phyloP scores from a whole-genome alignment of 2,888 invertebrate genomes.

The Parnassius mnemosyne region DNA sequence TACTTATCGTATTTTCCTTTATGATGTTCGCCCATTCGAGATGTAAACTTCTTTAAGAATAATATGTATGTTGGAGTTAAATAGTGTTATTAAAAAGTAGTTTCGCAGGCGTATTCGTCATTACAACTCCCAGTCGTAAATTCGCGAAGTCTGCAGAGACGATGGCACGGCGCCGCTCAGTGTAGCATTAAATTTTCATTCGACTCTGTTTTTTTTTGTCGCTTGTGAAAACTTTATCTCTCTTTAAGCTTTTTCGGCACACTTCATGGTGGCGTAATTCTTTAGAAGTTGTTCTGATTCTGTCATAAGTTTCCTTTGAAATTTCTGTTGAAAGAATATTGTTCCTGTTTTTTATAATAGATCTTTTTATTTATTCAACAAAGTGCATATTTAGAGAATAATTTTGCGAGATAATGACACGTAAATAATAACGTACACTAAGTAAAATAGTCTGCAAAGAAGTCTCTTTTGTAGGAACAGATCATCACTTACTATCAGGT shows the following conservation, averaged over 20 bases:
- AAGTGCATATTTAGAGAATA: no score
- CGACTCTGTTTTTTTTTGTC: constrained; percentile 50
- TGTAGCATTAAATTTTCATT: constrained; percentile 46
- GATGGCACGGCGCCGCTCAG: constrained; percentile 44
- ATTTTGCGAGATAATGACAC: no score
- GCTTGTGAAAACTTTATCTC: constrained; percentile 49
- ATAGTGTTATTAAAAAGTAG: constrained; percentile 39
- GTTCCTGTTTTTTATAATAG: no score
- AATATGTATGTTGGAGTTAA: constrained; percentile 37
- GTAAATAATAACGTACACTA: no score
- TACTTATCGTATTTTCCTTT: constrained; percentile 29
- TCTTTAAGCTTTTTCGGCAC: constrained; percentile 35
- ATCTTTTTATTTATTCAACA: no score
- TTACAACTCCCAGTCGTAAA: constrained; percentile 53
- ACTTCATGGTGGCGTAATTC: constrained; percentile 24
- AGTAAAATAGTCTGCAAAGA: no score
- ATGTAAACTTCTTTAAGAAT: constrained; percentile 32
- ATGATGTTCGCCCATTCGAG: constrained; percentile 31
- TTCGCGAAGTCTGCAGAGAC: constrained; percentile 39
- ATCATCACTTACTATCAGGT: no score
- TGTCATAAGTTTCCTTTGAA: no score
- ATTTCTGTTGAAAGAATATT: no score
- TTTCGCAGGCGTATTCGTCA: constrained; percentile 44
- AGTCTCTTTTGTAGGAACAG: no score
- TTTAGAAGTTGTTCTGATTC: neutral